Evolutionary conservation across 2,113 vertebrate genomes (phyloP), one percentile per base, ranked within the genome.

Genomic region (Tupaia tana): DNA sequence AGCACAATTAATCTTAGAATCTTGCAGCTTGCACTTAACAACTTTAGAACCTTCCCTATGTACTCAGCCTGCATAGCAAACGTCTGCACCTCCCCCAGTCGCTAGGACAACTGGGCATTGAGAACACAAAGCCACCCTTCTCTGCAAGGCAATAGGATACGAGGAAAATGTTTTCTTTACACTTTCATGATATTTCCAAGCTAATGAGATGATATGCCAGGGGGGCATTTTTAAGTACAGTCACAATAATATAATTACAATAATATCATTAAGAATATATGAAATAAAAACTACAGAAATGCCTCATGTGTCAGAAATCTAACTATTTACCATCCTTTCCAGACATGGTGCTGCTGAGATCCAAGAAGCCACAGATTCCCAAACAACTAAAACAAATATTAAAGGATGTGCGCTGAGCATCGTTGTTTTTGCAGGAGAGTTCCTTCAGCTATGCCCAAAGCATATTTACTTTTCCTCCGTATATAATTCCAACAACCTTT

Each of bases 1-100:
- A 84, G 93, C 92, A 80, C 96, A 98, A 98, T 97, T 97, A 96
- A 96, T 95, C 96, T 98, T 98, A 95, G 96, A 95, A 97, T 96
- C 95, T 96, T 93, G 82, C 59, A 69, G 81, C 79, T 94, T 86
- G 34, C 93, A 94, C 88, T 83, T 97, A 98, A 97, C 94, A 92
- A 96, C 95, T 90, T 95, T 79, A 92, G 91, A 95, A 91, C 78
- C 92, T 90, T 89, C 91, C 74, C 24, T n/a, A 66, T 16, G 29
- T 88, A 64, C 95, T 96, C 93, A 58, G 70, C 58, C 92, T 93
- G 95, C 93, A 97, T 95, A 96, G 85, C 81, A 95, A 96, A 82
- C 5, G 19, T 14, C 73, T 79, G 77, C 10, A 0, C 70, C 86
- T 85, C 79, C 95, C 78, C 85, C 85, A 90, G 87, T 20, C 7